phyloP scores from a whole-genome alignment of 92 coral and sea anemone genomes.

The Porites rus region DNA sequence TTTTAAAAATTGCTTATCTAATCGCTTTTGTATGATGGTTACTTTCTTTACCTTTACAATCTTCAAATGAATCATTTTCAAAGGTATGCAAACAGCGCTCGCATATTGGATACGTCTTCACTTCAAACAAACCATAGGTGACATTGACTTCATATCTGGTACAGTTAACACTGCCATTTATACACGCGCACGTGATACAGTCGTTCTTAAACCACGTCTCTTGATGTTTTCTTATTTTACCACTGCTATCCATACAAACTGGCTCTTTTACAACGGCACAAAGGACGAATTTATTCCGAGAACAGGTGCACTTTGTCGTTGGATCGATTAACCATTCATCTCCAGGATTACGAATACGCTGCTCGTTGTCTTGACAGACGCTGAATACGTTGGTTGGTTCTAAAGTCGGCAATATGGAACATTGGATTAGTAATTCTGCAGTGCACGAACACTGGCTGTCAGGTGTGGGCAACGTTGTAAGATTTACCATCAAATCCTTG shows the following conservation, averaged over 20 bases:
- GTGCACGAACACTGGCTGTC: not conserved
- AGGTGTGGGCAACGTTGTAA: not conserved
- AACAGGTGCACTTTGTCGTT: not conserved
- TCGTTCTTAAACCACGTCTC: not conserved
- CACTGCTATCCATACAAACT: not conserved
- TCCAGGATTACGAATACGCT: not conserved
- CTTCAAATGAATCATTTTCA: not conserved
- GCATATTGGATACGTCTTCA: not conserved
- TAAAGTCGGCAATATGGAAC: not conserved
- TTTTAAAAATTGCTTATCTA: too few species aligned
- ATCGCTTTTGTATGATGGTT: too few species aligned
- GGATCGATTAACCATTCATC: not conserved
- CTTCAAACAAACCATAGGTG: not conserved
- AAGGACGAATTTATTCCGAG: not conserved
- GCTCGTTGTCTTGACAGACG: not conserved
- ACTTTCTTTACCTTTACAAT: not conserved
- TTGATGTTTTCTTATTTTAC: not conserved
- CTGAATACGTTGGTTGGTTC: too few species aligned
- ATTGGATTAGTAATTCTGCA: not conserved
- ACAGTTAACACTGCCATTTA: not conserved
- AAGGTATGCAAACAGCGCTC: not conserved
- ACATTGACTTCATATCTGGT: conserved; percentile 1
- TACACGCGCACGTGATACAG: not conserved
- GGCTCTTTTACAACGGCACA: not conserved
- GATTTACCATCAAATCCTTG: not conserved